Evolutionary conservation across 2,113 vertebrate species (phyloP).

Genomic region (Jacana jacana): DNA sequence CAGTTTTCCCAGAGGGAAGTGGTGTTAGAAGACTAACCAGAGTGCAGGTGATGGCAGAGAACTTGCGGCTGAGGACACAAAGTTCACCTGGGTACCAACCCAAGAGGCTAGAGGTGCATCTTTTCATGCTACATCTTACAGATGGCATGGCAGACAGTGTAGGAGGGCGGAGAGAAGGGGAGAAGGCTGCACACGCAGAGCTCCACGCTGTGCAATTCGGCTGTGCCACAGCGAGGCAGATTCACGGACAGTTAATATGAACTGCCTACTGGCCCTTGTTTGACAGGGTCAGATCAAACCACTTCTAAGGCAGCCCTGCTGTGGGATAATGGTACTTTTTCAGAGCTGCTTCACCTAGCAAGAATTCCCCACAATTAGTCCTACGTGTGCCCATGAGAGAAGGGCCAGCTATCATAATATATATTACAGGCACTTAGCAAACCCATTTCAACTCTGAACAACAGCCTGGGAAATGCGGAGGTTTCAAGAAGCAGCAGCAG

Average conservation of each 20-base stretch:
- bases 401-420: background rate
- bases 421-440: background rate
- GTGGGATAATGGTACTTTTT: background rate
- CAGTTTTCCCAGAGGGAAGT: background rate
- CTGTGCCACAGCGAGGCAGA: background rate
- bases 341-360: background rate
- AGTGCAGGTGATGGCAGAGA: background rate
- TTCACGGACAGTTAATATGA: background rate
- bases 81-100: background rate
- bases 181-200: background rate
- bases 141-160: fast-evolving
- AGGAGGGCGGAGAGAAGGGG: background rate
- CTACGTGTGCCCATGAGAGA: fast-evolving
- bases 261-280: background rate
- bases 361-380: background rate
- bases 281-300: background rate
- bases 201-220: background rate
- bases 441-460: background rate
- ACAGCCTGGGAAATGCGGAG: fast-evolving
- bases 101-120: background rate
- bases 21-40: background rate
- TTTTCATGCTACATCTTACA: background rate
- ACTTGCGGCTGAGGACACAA: background rate
- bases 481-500: background rate
- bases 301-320: background rate